A percentile compares a stretch with the other conserved stretches of the same genome.
These are phyloP conservation scores for Platerodrilus igneus DNA, from an alignment of 2,888 invertebrate genomes.

Conservation along the genomic window DNA sequence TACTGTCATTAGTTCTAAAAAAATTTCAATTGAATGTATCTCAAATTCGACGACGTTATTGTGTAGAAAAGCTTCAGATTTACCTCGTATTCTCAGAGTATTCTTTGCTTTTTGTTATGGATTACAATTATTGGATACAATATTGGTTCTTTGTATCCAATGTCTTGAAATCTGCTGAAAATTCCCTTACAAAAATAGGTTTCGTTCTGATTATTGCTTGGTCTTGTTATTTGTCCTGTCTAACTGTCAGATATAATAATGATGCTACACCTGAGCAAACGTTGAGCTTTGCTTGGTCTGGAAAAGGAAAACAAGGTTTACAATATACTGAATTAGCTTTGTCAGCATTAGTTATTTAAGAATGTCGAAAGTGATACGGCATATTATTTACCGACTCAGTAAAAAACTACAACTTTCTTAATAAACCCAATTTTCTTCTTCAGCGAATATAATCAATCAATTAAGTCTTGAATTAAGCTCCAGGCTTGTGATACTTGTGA, in stretches of 20 bases:
- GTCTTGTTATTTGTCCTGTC: conserved; percentile 28
- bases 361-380: too few relatives aligned
- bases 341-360: too few relatives aligned
- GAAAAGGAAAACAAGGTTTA: too few relatives aligned
- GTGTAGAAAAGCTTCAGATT: conserved; percentile 16
- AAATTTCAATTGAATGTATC: too few relatives aligned
- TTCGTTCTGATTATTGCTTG: conserved; percentile 28
- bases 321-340: too few relatives aligned
- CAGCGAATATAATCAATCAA: too few relatives aligned
- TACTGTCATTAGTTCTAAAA: too few relatives aligned
- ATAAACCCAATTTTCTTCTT: too few relatives aligned
- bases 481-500: too few relatives aligned
- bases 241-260: conserved; percentile 30
- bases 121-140: conserved; percentile 24
- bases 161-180: conserved; percentile 27
- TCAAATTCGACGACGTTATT: conserved; percentile 13
- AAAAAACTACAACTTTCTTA: too few relatives aligned
- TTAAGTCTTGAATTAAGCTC: too few relatives aligned
- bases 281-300: conserved; percentile 20
- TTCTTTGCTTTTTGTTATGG: conserved; percentile 21
- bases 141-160: conserved; percentile 17
- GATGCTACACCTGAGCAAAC: conserved; percentile 33
- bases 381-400: too few relatives aligned
- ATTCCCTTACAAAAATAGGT: conserved; percentile 28
- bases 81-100: conserved; percentile 14